Evolutionary conservation across 64 coral and sea anemone species (phyloP), one percentile per base, ranked within the genome.

Genomic region (Orbicella faveolata): DNA sequence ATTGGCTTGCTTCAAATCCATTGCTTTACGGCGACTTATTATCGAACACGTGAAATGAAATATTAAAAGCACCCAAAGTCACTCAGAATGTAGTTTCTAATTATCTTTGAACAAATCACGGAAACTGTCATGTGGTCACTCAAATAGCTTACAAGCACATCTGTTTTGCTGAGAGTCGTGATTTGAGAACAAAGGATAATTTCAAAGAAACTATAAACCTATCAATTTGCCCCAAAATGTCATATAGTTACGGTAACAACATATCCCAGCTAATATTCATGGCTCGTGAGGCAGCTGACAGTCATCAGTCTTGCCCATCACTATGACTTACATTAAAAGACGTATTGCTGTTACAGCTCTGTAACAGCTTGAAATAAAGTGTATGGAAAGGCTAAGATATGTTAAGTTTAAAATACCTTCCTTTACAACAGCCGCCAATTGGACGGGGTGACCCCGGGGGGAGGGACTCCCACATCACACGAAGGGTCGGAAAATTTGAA

Each of bases 1-100:
- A 4, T 9, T 35, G 36, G 12, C 19, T 30, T 81, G 41, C 30
- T 59, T 41, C 23, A 62, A 59, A 25, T 23, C 23, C 25, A 34
- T 36, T 74, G 19, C 63, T 35, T 34, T 81, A 30, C 30, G 30
- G 30, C 23, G 10, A 23, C 18, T 9, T 37, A 81, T 23, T 13
- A 85, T 23, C 16, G 17, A 85, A 17, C 82, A 85, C 82, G 82
- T 85, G 82, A 36, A 70, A 85, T 85, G 21, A 85, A 85, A 73
- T 85, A 85, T 85, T 85, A 2, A 85, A 30, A 15, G 66, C 35
- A 25, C 2, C 4, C 44, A 85, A 36, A 67, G 61, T 70, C 65
- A 85, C 25, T n/a, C 6, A 26, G 10, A 25, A 70, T 26, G 67
- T 25, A 21, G 64, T 48, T 59, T 16, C 16, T 44, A 76, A 82